These are phyloP conservation scores for Drosophila sulfurigaster DNA, from an alignment of 1,140 invertebrate species.

Conservation along the genomic window DNA sequence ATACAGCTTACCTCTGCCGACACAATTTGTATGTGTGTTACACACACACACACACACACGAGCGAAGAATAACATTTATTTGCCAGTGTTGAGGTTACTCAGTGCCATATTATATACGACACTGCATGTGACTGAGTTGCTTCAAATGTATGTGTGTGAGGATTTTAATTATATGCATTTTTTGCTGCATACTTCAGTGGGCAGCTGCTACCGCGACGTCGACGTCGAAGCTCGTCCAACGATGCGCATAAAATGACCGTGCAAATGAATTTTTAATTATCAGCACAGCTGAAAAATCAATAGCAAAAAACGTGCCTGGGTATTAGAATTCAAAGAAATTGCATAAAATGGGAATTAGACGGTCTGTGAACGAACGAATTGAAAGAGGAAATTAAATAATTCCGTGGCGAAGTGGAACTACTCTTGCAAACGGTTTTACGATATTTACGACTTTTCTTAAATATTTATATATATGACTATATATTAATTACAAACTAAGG, in stretches of 20 bases:
- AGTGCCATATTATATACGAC: conserved; percentile 15
- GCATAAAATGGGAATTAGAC: conserved; percentile 20
- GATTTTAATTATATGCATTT: conserved; percentile 79
- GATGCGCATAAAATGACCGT: conserved; percentile 47
- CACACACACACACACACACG: conserved; percentile 7
- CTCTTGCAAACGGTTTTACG: not conserved
- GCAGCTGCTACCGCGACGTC: conserved; percentile 14
- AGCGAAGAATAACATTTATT: not conserved
- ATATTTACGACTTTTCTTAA: too few relatives aligned
- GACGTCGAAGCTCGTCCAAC: conserved; percentile 12
- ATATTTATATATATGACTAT: too few relatives aligned
- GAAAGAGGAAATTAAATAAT: not conserved
- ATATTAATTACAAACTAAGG: too few relatives aligned
- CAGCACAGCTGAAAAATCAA: conserved; percentile 67
- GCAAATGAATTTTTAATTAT: conserved; percentile 83
- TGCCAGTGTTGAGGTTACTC: not conserved
- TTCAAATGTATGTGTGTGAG: conserved; percentile 8
- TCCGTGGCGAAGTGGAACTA: not conserved
- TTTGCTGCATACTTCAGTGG: conserved; percentile 69
- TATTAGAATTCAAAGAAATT: conserved; percentile 53
- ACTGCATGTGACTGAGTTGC: not conserved
- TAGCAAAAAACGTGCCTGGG: conserved; percentile 42
- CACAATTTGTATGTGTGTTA: not conserved
- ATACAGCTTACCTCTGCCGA: conserved; percentile 12
- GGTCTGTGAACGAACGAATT: not conserved